Base-by-base conservation (phyloP, 2,113 vertebrate genomes). In the Abramis brama region DNA sequence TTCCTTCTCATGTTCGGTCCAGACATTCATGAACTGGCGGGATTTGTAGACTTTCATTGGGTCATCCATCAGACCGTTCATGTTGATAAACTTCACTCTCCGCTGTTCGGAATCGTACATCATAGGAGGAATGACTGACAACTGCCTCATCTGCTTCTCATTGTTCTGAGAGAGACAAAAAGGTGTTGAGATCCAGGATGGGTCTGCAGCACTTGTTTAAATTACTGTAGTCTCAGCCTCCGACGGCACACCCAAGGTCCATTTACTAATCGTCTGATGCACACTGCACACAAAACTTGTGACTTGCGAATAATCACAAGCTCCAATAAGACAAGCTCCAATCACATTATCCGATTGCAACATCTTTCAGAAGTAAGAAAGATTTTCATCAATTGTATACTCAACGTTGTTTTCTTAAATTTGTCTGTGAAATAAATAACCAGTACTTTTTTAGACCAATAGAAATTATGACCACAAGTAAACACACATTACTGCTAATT, bases 21-120 rank as follows among this genome's bases (percentile, higher is more conserved):
- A 99, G 91, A 99, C 98, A 82, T 99, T 99, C 97, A 99, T 98
- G 91, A 99, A 99, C 91, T 99, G 97, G n/a, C 98, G 95, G 64
- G 98, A 96, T 93, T 99, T 99, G 95, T 99, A 98, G 89, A 99
- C 95, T 86, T 97, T 99, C 98, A 99, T 99, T 17, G 98, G 97
- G 91, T 99, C 98, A 6, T 99, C 98, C 97, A 99, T 98, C 84
- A 99, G 95, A 5, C 98, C 98, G 5, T 99, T 99, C 97, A 99
- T 98, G 91, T 99, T 99, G 90, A 99, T 98, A 79, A 99, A 99
- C 91, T 97, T 99, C 88, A 99, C 98, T n/a, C 98, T 92, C 89
- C 98, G 94, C 90, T 99, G 98, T 82, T 99, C 98, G 0, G 96
- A 94, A 91, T 99, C 98, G 15, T 96, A 99, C 98, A 99, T 99